These are phyloP conservation scores for Thecocarcelia acutangulata DNA, from an alignment of 2,888 invertebrate genomes.

Conservation along the genomic window DNA sequence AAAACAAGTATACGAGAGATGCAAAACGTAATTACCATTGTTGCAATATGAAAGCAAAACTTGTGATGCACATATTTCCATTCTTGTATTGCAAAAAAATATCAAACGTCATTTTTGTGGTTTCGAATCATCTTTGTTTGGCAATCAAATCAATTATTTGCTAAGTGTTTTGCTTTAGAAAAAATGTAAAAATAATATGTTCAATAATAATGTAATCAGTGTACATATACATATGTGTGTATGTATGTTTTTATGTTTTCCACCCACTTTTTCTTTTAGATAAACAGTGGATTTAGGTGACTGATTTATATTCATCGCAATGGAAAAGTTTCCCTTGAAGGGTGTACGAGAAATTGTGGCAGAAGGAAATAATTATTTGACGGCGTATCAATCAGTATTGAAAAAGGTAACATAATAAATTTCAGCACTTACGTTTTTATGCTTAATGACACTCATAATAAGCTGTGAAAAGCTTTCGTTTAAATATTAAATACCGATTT, in stretches of 20 bases:
- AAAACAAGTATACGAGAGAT: not conserved
- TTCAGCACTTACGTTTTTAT: not conserved
- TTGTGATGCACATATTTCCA: slow-evolving; percentile 22
- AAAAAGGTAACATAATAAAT: slow-evolving; percentile 83
- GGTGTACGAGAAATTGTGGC: slow-evolving; percentile 82
- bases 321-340: slow-evolving; percentile 89
- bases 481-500: no score
- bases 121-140: slow-evolving; percentile 23
- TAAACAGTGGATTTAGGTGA: slow-evolving; percentile 30
- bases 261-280: slow-evolving; percentile 64
- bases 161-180: slow-evolving; percentile 7
- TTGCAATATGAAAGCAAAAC: slow-evolving; percentile 27
- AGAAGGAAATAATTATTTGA: slow-evolving; percentile 82
- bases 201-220: slow-evolving; percentile 3
- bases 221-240: not conserved
- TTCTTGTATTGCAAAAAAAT: slow-evolving; percentile 27
- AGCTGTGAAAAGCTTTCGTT: no score
- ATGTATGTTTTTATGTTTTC: slow-evolving; percentile 1
- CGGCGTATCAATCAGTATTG: slow-evolving; percentile 84
- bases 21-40: slow-evolving; percentile 13
- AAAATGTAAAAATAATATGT: not conserved
- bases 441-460: no score
- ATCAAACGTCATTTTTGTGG: slow-evolving; percentile 36
- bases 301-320: slow-evolving; percentile 73
- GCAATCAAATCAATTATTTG: slow-evolving; percentile 37